Evolutionary conservation across 2,888 invertebrate species (phyloP).

Genomic region (Chalcis sispes): DNA sequence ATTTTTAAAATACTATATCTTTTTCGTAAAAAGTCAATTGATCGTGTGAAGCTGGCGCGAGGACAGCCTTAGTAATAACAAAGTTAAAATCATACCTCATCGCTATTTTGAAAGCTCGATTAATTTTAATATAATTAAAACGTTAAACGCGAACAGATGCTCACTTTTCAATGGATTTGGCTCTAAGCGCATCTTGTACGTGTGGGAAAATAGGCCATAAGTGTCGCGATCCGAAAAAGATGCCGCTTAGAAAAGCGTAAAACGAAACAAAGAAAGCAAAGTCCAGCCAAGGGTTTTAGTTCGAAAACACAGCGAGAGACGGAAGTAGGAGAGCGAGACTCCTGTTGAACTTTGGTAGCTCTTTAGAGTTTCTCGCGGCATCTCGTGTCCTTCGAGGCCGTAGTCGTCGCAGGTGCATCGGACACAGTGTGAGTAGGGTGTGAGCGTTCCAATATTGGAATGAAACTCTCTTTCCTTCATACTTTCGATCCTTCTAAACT

Average conservation of each 20-base stretch:
- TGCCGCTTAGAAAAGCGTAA: conserved; percentile 18
- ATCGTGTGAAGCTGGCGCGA: too few relatives aligned
- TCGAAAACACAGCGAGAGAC: conserved; percentile 44
- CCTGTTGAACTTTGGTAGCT: conserved; percentile 13
- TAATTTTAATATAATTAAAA: too few relatives aligned
- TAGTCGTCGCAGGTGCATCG: conserved; percentile 69
- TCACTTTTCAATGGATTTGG: too few relatives aligned
- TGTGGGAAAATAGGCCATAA: background rate
- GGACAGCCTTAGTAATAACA: too few relatives aligned
- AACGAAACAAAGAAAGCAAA: background rate
- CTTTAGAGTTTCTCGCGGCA: conserved; percentile 34
- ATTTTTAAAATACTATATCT: too few relatives aligned
- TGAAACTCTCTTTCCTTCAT: conserved; percentile 63
- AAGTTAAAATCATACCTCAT: too few relatives aligned
- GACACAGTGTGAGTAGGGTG: conserved; percentile 65
- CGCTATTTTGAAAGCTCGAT: too few relatives aligned
- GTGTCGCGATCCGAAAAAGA: too few relatives aligned
- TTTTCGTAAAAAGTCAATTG: too few relatives aligned
- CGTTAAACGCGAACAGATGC: too few relatives aligned
- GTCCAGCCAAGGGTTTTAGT: conserved; percentile 34
- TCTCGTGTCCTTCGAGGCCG: conserved; percentile 55
- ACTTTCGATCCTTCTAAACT: conserved; percentile 52
- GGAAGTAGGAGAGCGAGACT: conserved; percentile 49
- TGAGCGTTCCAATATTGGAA: conserved; percentile 72
- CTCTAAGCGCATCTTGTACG: background rate